Base-by-base conservation (phyloP, 2,888 invertebrate genomes). In the Anoncus sp. region DNA sequence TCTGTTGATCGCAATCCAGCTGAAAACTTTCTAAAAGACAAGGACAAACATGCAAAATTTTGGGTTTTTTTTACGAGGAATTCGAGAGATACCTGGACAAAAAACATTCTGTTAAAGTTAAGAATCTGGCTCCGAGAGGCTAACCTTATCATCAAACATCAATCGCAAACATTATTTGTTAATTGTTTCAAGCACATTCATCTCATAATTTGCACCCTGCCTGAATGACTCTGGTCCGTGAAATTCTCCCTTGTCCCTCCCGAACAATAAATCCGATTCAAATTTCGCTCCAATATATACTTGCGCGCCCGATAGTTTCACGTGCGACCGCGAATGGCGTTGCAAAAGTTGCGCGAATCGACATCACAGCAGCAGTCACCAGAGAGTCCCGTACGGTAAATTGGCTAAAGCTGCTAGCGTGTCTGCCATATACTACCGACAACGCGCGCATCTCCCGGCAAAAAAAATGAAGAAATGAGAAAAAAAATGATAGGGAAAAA, bases 231-330 rank as follows among this genome's bases (percentile, higher is more conserved):
- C 10, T 38, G 6, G 10, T 10, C 38, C 38, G 2, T 38, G 5
- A 10, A 38, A 10, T 38, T 38, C 38, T 38, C 5, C 10, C 31
- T 5, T 4, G 9, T 12, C 2, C 12, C 12, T 2, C 12, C 38
- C 7, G 38, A 12, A 10, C 10, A 38, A 6, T 38, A 38, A 2
- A n/a, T n/a, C 12, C 18, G 18, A 65, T 73, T 76, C n/a, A 47
- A 76, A 76, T 62, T 66, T 76, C 53, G 60, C 76, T 43, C 66
- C 16, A 45, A 66, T 38, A 14, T 6, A 12, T 40, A 55, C 38
- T 38, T 10, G 66, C 76, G 76, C 53, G 35, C 40, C 24, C 16
- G 62, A 24, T 47, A 76, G 45, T 72, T 66, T 66, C 10, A 10
- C 31, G 16, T 12, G 24, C 9, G 45, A 22, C 66, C 76, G 71